Base-by-base conservation (phyloP, 2,888 invertebrate genomes). In the Dolichopus griseipennis region DNA sequence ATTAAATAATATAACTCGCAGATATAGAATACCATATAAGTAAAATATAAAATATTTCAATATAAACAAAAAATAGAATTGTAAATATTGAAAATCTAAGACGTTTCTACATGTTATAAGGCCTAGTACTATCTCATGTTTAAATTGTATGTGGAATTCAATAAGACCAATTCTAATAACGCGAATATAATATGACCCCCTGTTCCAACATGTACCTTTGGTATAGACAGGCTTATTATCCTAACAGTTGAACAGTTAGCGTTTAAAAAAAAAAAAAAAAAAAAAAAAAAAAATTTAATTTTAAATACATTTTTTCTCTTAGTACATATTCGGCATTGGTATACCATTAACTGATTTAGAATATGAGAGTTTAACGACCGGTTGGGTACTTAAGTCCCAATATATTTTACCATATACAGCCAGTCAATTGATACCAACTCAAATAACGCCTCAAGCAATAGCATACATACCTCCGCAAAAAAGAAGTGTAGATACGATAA, bases 371-470 rank as follows among this genome's bases (percentile, higher is more conserved):
- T 72, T 77, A 63, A 71, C 74, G 8, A 72, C 72, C 0, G 74
- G 75, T 0, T 75, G 73, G 65, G 76, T 76, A n/a, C n/a, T 77
- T 0, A 76, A 77, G 67, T 75, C 75, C 0, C 72, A 75, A 18
- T 76, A 76, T 27, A 72, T 66, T 65, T 43, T 77, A 67, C 74
- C 73, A 12, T 68, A 69, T n/a, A 67, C 5, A 52, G 52, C 52
- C 1, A 15, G 15, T 12, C 18, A 52, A 52, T 52, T 52, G 6
- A 9, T 9, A 6, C 18, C 18, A 52, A 52, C 52, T 18, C 12
- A 52, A 18, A 52, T 52, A 18, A 12, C 18, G 18, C 52, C 52
- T 18, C 52, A 52, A 52, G 52, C 15, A 3, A 52, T 52, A 12
- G 52, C 15, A 18, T 52, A 52, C 6, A 18, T 18, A 18, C 52